Conservation (phyloP, 2,113 vertebrate species). For the Apistogramma diplotaenia region DNA sequence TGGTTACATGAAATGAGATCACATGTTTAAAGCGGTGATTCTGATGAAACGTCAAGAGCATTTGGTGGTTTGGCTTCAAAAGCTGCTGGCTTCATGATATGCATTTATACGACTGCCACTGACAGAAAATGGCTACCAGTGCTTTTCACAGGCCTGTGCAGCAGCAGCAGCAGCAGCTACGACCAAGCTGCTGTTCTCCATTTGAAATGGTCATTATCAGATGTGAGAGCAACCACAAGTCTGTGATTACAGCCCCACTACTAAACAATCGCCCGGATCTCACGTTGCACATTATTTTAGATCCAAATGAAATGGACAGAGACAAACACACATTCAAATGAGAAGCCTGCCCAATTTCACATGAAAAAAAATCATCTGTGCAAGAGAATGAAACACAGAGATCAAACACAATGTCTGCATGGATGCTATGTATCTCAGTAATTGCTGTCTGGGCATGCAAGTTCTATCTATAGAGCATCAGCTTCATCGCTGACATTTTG, state of each 20-base stretch:
- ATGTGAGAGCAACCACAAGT: constrained; percentile 65
- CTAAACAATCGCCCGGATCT: constrained; percentile 61
- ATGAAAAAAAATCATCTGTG: constrained; percentile 32
- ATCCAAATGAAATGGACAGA: constrained; percentile 65
- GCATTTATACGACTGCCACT: constrained; percentile 41
- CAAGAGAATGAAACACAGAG: constrained; percentile 41
- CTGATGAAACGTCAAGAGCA: constrained; percentile 36
- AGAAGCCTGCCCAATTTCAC: constrained; percentile 40
- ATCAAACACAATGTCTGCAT: constrained; percentile 71
- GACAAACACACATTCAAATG: constrained; percentile 13
- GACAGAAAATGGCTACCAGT: constrained; percentile 58
- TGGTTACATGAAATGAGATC: constrained; percentile 38
- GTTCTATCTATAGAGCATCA: constrained; percentile 69
- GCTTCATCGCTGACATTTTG: constrained; percentile 64
- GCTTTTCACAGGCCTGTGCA: constrained; percentile 17
- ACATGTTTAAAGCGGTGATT: constrained; percentile 35
- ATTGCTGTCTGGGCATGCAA: constrained; percentile 72
- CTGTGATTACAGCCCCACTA: constrained; percentile 65
- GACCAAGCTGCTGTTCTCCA: constrained; percentile 56
- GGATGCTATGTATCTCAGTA: constrained; percentile 64
- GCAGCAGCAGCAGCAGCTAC: constrained; percentile 15
- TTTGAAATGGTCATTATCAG: constrained; percentile 68
- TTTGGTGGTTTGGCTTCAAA: constrained; percentile 36
- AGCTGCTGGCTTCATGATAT: constrained; percentile 29
- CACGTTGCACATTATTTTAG: constrained; percentile 61